phyloP scores from a whole-genome alignment of 2,113 vertebrate genomes.

The Tretioscincus oriximinensis region DNA sequence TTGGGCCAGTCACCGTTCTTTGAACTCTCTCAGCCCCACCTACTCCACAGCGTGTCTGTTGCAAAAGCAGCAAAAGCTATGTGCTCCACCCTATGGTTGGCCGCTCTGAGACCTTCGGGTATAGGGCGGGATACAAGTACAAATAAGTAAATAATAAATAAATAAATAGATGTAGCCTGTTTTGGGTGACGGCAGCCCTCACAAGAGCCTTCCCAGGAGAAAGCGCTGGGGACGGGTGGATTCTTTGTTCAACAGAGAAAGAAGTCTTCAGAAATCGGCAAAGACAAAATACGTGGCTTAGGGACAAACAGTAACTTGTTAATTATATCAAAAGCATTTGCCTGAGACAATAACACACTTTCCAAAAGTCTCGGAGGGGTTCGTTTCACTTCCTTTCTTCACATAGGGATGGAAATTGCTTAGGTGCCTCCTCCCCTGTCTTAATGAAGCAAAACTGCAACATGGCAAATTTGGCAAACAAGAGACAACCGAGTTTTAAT shows the following conservation, averaged over 20 bases:
- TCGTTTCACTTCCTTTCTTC: constrained; percentile 52
- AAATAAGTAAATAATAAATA: no score
- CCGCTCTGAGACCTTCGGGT: no score
- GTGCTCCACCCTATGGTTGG: no score
- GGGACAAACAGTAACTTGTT: constrained; percentile 33
- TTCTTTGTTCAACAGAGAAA: neutral
- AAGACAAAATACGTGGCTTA: constrained; percentile 15
- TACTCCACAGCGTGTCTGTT: no score
- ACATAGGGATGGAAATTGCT: constrained; percentile 52
- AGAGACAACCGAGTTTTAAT: constrained; percentile 59
- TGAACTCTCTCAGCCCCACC: no score
- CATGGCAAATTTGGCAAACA: constrained; percentile 63
- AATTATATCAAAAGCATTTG: constrained; percentile 34
- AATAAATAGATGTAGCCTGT: no score
- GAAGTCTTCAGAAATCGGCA: neutral
- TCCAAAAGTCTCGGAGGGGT: constrained; percentile 45
- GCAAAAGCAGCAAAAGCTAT: no score
- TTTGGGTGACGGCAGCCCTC: no score
- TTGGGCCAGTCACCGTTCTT: no score
- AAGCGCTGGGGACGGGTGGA: neutral
- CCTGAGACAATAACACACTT: constrained; percentile 44
- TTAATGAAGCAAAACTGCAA: constrained; percentile 66
- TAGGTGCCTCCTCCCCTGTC: constrained; percentile 44
- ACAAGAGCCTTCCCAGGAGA: no score
- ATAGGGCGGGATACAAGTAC: no score